These are phyloP conservation scores for Strix occidentalis DNA, from an alignment of 2,797 vertebrate species.

Conservation along the genomic window DNA sequence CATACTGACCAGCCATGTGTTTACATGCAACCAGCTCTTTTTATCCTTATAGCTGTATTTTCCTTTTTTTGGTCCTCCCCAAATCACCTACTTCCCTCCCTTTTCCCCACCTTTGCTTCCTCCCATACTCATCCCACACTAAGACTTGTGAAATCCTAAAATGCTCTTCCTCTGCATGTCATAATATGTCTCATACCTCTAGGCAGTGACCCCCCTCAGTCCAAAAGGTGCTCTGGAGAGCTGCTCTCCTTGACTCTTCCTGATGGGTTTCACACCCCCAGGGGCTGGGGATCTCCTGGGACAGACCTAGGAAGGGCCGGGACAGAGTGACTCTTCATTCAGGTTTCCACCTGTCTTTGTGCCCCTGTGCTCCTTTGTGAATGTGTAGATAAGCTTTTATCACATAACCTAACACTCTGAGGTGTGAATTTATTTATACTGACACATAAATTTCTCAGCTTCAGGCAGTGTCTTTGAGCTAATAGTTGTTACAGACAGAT, in stretches of 20 bases:
- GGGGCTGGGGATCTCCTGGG: neutral
- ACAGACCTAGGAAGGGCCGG: neutral
- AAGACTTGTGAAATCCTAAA: neutral
- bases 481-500: neutral
- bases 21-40: neutral
- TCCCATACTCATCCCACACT: neutral
- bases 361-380: neutral
- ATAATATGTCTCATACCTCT: neutral
- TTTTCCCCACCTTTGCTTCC: neutral
- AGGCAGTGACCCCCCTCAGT: rapidly evolving
- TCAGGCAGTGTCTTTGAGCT: neutral
- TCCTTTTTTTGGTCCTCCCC: neutral
- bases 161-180: neutral
- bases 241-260: neutral
- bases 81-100: neutral
- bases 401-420: neutral
- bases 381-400: neutral
- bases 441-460: neutral
- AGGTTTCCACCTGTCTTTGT: neutral
- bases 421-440: rapidly evolving
- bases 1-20: rapidly evolving
- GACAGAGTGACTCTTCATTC: neutral
- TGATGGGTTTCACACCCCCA: neutral
- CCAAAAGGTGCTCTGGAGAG: neutral
- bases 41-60: neutral